Evolutionary conservation across 1,140 invertebrate species (phyloP).

Genomic region (Panulirus ornatus): DNA sequence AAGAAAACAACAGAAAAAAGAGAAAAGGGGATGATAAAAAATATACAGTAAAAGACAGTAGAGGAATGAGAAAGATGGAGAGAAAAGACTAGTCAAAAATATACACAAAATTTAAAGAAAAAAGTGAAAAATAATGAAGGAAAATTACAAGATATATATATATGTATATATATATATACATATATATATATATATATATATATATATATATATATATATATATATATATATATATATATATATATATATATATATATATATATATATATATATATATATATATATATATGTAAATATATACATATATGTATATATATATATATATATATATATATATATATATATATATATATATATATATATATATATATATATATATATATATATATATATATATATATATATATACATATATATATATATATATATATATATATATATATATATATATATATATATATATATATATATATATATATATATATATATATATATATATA

Average conservation of each 20-base stretch:
- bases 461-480: constrained; percentile 36
- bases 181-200: constrained; percentile 30
- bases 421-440: constrained; percentile 31
- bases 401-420: constrained; percentile 6
- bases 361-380: constrained; percentile 49
- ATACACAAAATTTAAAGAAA: too few relatives aligned
- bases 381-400: constrained; percentile 47
- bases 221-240: constrained; percentile 16
- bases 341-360: constrained; percentile 55
- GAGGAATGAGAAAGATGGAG: too few relatives aligned
- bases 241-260: constrained; percentile 6
- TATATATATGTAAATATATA: constrained; percentile 15
- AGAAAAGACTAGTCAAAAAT: too few relatives aligned
- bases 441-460: constrained; percentile 23
- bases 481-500: constrained; percentile 38
- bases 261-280: background rate
- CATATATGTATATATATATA: background rate
- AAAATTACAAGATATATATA: too few relatives aligned
- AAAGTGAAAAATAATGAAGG: too few relatives aligned
- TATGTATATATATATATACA: constrained; percentile 27
- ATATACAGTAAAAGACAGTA: too few relatives aligned
- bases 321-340: constrained; percentile 30
- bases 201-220: constrained; percentile 1
- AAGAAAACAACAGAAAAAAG: too few relatives aligned
- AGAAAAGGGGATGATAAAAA: too few relatives aligned